Base-by-base conservation (phyloP, 2,113 vertebrate genomes). In the Athene cunicularia region DNA sequence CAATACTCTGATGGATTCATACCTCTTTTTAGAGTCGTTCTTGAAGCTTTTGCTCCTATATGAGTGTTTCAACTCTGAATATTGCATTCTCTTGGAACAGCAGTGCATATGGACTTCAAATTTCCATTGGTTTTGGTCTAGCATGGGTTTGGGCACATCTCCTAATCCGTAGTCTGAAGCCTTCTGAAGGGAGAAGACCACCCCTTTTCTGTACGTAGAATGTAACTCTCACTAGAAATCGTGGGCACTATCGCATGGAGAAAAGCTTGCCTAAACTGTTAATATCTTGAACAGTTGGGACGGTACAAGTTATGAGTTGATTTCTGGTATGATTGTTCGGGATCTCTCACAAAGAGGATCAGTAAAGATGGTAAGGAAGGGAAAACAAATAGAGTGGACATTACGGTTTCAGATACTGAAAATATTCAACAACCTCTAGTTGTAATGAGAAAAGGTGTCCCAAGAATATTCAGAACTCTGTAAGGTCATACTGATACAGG, bases 341-440 rank as follows among this genome's bases (percentile, higher is more conserved):
- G 37, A 7, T 66, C 2, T n/a, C n/a, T 88, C 14, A 47, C 28
- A 24, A 35, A 39, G 32, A 39, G 11, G 12, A 43, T 45, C 37
- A 20, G 5, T 23, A 64, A 58, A 74, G 41, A 9, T 14, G 6
- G 12, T 58, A 63, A 27, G 21, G 21, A 52, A 70, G 16, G 37
- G 11, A 18, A 59, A 60, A 12, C 5, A 37, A 68, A 39, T 27
- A 19, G 2, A 9, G 2, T 14, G 8, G 12, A 13, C 6, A 2
- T 76, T 22, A 15, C 45, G 8, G 64, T 64, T 77, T 90, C 28
- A 59, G 47, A 47, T 52, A 49, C 30, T 74, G 35, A 47, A 73
- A 77, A 52, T 53, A 35, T 30, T 74, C 4, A 26, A 3, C 39
- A 50, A 9, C 3, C 32, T 75, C 27, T 12, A 9, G 43, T 43